Base-by-base conservation (phyloP, 2,113 vertebrate species). In the Stictonetta naevosa region DNA sequence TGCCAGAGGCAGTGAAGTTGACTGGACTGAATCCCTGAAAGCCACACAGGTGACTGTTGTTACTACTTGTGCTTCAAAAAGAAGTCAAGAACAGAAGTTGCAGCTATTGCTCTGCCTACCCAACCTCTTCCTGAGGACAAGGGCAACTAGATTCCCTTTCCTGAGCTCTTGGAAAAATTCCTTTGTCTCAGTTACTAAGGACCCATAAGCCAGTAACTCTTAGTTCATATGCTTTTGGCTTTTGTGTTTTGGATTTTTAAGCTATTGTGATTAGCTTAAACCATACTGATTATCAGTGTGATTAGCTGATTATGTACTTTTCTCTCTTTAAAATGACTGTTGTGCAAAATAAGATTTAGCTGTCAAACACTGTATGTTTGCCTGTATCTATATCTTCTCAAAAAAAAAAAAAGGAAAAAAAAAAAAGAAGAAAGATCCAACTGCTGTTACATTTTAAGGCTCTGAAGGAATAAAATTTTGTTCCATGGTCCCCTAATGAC, bases 201-300 rank as follows among this genome's bases (percentile, higher is more conserved):
- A 92, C 9, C 55, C 20, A 14, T 46, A 80, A 74, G 44, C 22
- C 55, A 68, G 42, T 76, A 80, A n/a, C 17, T 33, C 6, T 58
- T 62, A 28, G 19, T 67, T 76, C 46, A 42, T 40, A 9, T 14
- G 1, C 11, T 36, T 36, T 75, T 29, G 10, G 6, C 0, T 0
- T 46, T 44, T 4, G 10, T 53, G 4, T 25, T 17, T 60, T 48
- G 14, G 80, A 18, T 38, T 25, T 46, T 71, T n/a, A 25, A 74
- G 19, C 50, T 85, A 34, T 31, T 81, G 48, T 31, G 59, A 48
- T 48, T 48, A 48, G 20, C 46, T 48, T 74, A 77, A 74, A 26
- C 44, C 46, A 48, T 48, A 48, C 46, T 48, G 46, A 48, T 48
- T 46, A 46, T 46, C 46, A 56, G 18, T 20, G 8, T 36, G 4